Conservation (phyloP, 1,140 invertebrate species). For the Drosophila lacteicornis region DNA sequence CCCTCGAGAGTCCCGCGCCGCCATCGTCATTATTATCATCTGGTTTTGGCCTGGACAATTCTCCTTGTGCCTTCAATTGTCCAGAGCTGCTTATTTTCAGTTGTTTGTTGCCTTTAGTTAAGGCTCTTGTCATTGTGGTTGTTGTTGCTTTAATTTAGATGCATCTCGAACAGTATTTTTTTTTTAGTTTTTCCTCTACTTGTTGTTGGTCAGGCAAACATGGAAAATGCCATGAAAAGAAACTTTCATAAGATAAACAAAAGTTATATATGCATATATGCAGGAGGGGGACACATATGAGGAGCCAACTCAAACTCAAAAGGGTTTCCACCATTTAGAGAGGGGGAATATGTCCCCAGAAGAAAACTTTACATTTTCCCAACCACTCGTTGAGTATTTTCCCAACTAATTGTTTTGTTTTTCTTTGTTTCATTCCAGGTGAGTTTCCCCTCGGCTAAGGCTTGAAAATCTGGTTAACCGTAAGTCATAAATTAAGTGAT, state of each 20-base stretch:
- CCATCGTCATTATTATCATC: constrained; percentile 74
- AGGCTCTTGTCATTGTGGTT: constrained; percentile 61
- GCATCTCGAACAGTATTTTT: constrained; percentile 52
- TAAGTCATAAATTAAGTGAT: constrained; percentile 43
- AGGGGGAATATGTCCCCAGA: constrained; percentile 4
- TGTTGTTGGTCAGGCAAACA: constrained; percentile 32
- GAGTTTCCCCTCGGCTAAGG: constrained; percentile 14
- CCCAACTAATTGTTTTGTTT: constrained; percentile 34
- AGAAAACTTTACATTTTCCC: not conserved
- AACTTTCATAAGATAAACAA: constrained; percentile 56
- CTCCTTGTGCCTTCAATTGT: constrained; percentile 53
- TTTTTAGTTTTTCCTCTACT: constrained; percentile 7
- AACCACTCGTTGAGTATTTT: not conserved
- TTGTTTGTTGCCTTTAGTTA: constrained; percentile 51
- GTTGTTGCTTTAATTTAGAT: constrained; percentile 64
- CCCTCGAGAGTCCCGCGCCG: constrained; percentile 46
- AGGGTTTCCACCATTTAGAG: not conserved
- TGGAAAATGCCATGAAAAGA: constrained; percentile 48
- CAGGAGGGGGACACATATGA: constrained; percentile 15
- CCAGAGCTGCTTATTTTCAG: constrained; percentile 50
- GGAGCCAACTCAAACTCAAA: not conserved
- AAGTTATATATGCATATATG: constrained; percentile 55
- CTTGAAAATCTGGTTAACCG: constrained; percentile 27
- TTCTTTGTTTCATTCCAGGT: constrained; percentile 52
- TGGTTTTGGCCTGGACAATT: constrained; percentile 69